Evolutionary conservation across 2,113 vertebrate species (phyloP).

Genomic region (Arothron firmamentum): DNA sequence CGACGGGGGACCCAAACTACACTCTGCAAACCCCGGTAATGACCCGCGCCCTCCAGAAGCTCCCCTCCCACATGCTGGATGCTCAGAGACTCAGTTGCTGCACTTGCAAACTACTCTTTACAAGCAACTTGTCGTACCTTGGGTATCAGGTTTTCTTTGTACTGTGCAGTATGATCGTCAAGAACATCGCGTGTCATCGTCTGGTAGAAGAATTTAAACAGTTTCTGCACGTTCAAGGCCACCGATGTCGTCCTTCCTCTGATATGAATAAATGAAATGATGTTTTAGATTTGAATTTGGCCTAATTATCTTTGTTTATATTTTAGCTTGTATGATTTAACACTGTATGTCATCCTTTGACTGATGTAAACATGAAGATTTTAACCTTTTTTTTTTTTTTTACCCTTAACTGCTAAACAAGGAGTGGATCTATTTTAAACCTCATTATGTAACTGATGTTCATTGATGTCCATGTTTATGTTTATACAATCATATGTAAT

Average conservation of each 20-base stretch:
- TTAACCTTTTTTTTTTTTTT: constrained; percentile 70
- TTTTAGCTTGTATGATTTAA: constrained; percentile 75
- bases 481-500: constrained; percentile 82
- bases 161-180: constrained; percentile 50
- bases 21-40: constrained; percentile 28
- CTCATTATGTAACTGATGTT: constrained; percentile 72
- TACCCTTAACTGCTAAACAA: constrained; percentile 71
- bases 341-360: constrained; percentile 75
- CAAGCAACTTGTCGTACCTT: constrained; percentile 47
- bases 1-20: constrained; percentile 38
- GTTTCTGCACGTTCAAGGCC: constrained; percentile 64
- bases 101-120: constrained; percentile 64
- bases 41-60: constrained; percentile 6
- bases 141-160: constrained; percentile 52
- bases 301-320: constrained; percentile 75
- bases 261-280: constrained; percentile 66
- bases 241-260: constrained; percentile 67
- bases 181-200: constrained; percentile 62
- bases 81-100: constrained; percentile 58
- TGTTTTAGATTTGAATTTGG: constrained; percentile 68
- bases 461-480: constrained; percentile 76
- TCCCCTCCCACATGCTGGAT: constrained; percentile 51
- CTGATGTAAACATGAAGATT: constrained; percentile 65
- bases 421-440: constrained; percentile 72
- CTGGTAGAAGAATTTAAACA: constrained; percentile 53